Conservation (phyloP, 2,888 invertebrate species). For the Phengaris arion region DNA sequence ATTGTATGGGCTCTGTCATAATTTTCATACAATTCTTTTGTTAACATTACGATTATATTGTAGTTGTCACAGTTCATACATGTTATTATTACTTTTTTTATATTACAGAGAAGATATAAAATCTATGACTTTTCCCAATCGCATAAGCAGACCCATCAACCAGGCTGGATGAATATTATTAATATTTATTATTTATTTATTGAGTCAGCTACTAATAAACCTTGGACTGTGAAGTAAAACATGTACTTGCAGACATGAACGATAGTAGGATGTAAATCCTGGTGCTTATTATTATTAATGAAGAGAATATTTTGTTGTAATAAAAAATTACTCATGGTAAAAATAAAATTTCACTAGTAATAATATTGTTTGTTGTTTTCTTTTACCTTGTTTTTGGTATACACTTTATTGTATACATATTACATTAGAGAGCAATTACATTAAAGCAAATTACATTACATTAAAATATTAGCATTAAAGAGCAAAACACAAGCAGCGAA, state of each 20-base stretch:
- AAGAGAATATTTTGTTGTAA: conserved; percentile 7
- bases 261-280: not conserved
- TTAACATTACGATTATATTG: too few species aligned
- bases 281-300: not conserved
- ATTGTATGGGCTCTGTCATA: too few species aligned
- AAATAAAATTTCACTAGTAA: conserved; percentile 9
- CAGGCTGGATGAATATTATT: conserved; percentile 54
- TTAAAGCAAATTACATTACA: too few species aligned
- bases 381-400: too few species aligned
- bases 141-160: conserved; percentile 79
- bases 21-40: too few species aligned
- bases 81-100: conserved; percentile 21
- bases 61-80: not conserved
- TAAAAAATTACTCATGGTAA: not conserved
- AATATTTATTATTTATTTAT: conserved; percentile 15
- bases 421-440: too few species aligned
- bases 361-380: not conserved
- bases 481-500: too few species aligned
- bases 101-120: conserved; percentile 82
- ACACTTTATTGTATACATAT: too few species aligned
- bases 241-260: not conserved
- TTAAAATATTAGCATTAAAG: too few species aligned
- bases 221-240: not conserved
- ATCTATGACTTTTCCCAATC: conserved; percentile 85
- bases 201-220: not conserved